These are phyloP conservation scores for Neoarius graeffei DNA, from an alignment of 2,113 vertebrate species.

Conservation along the genomic window DNA sequence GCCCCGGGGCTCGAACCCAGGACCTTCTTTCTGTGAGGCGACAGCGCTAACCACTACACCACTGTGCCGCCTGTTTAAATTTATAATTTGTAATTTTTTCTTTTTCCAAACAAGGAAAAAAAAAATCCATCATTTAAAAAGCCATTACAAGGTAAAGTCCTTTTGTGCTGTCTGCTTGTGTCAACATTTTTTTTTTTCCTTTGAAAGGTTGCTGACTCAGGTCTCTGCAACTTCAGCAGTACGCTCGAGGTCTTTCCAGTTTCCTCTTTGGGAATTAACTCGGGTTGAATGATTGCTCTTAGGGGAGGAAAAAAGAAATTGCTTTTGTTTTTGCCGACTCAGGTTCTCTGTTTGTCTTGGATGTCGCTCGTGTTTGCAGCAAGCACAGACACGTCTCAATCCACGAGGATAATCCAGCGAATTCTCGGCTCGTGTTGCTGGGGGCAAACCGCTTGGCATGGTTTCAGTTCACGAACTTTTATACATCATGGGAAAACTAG, in stretches of 20 bases:
- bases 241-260: conserved; percentile 17
- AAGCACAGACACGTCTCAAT: conserved; percentile 52
- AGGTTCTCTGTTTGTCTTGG: conserved; percentile 24
- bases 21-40: too few relatives aligned
- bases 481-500: not conserved
- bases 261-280: conserved; percentile 19
- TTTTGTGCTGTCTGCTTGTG: not conserved
- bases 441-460: conserved; percentile 20
- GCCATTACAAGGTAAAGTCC: not conserved
- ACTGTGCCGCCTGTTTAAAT: too few relatives aligned
- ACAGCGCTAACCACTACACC: too few relatives aligned
- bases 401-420: conserved; percentile 45
- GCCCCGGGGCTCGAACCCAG: too few relatives aligned
- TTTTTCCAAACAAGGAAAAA: not conserved
- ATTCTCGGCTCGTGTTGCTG: conserved; percentile 23
- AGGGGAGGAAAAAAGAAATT: conserved; percentile 35
- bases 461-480: conserved; percentile 28
- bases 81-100: too few relatives aligned
- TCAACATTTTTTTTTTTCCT: not conserved
- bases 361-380: conserved; percentile 38
- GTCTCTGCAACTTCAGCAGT: conserved; percentile 42
- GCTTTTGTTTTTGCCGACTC: conserved; percentile 34
- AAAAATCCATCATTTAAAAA: not conserved
- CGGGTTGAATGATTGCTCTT: conserved; percentile 49
- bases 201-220: conserved; percentile 20